A percentile compares a stretch with the other conserved stretches of the same genome.
Conservation (phyloP, 2,888 invertebrate genomes). For the Caenorhabditis plicata region DNA sequence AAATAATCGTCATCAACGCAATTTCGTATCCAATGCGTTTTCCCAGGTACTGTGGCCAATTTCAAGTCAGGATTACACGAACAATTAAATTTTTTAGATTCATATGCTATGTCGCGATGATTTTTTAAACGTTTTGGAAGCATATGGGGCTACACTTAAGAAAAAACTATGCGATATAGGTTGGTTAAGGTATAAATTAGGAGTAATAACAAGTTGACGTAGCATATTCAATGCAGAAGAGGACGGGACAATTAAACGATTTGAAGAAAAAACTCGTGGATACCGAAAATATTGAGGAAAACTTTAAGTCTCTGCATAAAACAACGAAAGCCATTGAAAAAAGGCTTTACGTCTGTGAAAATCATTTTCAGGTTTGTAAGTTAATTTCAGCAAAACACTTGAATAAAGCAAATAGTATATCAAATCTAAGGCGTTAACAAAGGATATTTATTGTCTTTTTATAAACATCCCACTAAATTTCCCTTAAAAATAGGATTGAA, state of each 20-base stretch:
- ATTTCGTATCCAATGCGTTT: slow-evolving; percentile 21
- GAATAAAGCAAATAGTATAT: too few relatives aligned
- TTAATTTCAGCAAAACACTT: too few relatives aligned
- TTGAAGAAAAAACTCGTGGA: slow-evolving; percentile 7
- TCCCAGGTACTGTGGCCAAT: too few relatives aligned
- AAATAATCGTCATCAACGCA: slow-evolving; percentile 17
- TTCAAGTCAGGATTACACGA: too few relatives aligned
- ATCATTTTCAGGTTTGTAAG: slow-evolving; percentile 21
- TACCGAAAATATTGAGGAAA: slow-evolving; percentile 18
- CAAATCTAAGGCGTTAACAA: too few relatives aligned
- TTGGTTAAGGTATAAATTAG: not conserved
- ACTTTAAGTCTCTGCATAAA: slow-evolving; percentile 8
- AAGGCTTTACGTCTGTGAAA: slow-evolving; percentile 7
- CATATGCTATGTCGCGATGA: slow-evolving; percentile 24
- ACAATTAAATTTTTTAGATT: too few relatives aligned
- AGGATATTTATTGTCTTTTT: too few relatives aligned
- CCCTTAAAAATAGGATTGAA: too few relatives aligned
- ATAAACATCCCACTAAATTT: too few relatives aligned
- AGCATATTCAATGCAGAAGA: slow-evolving; percentile 11
- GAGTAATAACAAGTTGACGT: not conserved
- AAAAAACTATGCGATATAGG: slow-evolving; percentile 19
- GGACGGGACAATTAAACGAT: slow-evolving; percentile 22
- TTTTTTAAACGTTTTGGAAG: slow-evolving; percentile 20
- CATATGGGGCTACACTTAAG: slow-evolving; percentile 16
- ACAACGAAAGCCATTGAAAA: slow-evolving; percentile 10